These are phyloP conservation scores for Tineola bisselliella DNA, from an alignment of 2,888 invertebrate genomes.

Conservation along the genomic window DNA sequence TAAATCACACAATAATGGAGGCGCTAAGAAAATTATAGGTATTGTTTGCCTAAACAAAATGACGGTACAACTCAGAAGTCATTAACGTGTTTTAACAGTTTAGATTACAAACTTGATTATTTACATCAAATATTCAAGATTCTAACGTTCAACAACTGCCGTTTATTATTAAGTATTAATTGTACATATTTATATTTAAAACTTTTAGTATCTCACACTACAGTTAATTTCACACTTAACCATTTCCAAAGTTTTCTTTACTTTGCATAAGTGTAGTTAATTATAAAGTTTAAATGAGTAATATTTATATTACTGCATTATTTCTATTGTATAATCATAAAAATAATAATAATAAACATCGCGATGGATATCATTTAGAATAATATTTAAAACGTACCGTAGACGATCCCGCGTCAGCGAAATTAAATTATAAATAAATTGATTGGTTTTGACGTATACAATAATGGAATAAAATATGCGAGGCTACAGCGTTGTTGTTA, in stretches of 20 bases:
- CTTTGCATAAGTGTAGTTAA: no score
- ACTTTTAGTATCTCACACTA: no score
- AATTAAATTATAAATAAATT: not conserved
- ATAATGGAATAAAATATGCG: not conserved
- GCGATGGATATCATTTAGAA: not conserved
- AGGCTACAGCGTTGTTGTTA: no score
- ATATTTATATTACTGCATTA: no score
- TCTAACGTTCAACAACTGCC: no score
- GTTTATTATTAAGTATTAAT: no score
- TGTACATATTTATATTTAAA: no score
- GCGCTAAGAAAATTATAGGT: conserved; percentile 8
- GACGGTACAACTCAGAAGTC: not conserved
- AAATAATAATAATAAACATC: not conserved
- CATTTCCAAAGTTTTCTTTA: no score
- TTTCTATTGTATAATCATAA: not conserved
- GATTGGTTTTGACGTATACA: not conserved
- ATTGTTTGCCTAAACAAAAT: not conserved
- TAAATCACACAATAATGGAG: conserved; percentile 12
- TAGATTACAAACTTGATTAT: not conserved
- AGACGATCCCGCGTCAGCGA: not conserved
- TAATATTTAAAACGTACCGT: not conserved
- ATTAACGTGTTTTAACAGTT: not conserved
- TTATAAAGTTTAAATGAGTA: no score
- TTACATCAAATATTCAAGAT: no score
- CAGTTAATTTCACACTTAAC: no score